Evolutionary conservation across 1,140 invertebrate species (phyloP), one percentile per base, ranked within the genome.

Genomic region (Geopemphigus sp.): DNA sequence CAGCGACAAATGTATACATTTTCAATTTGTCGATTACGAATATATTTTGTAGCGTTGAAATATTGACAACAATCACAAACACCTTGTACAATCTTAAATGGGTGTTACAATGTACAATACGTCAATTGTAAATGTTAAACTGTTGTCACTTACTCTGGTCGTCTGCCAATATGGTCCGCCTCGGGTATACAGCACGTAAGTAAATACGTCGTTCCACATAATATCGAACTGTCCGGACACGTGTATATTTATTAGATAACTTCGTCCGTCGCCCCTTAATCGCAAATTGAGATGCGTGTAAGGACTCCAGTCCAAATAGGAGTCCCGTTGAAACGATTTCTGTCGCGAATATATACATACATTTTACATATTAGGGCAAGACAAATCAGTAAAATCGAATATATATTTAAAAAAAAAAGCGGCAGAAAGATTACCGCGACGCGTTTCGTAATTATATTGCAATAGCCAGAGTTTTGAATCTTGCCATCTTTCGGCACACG

Each of bases 141-240:
- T n/a, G n/a, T n/a, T n/a, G n/a, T 47, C 74, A 83, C 82, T 83
- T 88, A 94, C 93, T 88, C 92, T 94, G 1, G 91, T 89, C 80
- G 91, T 86, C 87, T 98, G 96, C 97, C 97, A 98, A 85, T 98
- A 97, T 12, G 97, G 97, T 0, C 97, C 97, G 63, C 97, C 97
- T 86, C 95, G 89, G 0, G 97, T 99, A 84, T 91, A 95, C 0
- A 98, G 84, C 0, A 91, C 87, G 86, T 92, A 98, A 83, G 90
- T 88, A 85, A 92, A 95, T 22, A 92, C 88, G 86, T 98, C 94
- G 85, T 95, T 91, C 92, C 92, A 96, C 17, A 87, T 87, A 14
- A 96, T 84, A 85, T 98, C 95, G 83, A 89, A 93, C 74, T 89
- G 88, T 17, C 91, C 91, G 82, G 89, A 87, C 0, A 88, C 89